Base-by-base conservation (phyloP, 2,113 vertebrate genomes). In the Erythrocercus mccallii region DNA sequence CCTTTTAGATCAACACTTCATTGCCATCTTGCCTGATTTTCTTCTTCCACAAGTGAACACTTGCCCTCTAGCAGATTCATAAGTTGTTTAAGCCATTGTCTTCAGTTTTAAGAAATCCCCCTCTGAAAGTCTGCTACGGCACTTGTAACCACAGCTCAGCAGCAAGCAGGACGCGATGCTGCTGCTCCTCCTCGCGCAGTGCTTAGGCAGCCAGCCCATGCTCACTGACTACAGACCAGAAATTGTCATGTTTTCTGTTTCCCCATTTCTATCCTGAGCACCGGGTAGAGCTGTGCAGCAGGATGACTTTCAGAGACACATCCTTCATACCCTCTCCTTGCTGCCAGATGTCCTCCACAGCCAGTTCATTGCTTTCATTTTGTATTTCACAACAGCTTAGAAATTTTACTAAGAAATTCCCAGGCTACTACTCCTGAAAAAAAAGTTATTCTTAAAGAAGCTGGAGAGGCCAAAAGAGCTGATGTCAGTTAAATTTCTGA, bases 331-430 rank as follows among this genome's bases (percentile, higher is more conserved):
- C 48, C n/a, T 70, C 86, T 86, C 86, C 71, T 91, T 92, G 81
- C 90, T 92, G 85, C 82, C 90, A 95, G 92, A 93, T 94, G 92
- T 95, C 81, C 84, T 92, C 86, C 79, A 73, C 66, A 86, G 68
- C 54, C 56, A 71, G 37, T 68, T 71, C 48, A 24, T 5, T n/a
- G 82, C 72, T 93, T 92, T 80, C 27, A 3, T 69, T 93, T 83
- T 47, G 38, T 58, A 28, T 66, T 83, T 88, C 5, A 11, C 31
- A 44, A 73, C 3, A 56, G 51, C 40, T 58, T 62, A 60, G 64
- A 15, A 38, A 51, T 60, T 81, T 74, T 60, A 47, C 51, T 81
- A 71, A 70, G 37, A 82, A 88, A 71, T 24, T 85, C 58, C 31
- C 15, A 21, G 54, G 27, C 13, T 35, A 28, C 35, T 44, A 48